Evolutionary conservation across 2,113 vertebrate species (phyloP).

Genomic region (Cebus imitator): DNA sequence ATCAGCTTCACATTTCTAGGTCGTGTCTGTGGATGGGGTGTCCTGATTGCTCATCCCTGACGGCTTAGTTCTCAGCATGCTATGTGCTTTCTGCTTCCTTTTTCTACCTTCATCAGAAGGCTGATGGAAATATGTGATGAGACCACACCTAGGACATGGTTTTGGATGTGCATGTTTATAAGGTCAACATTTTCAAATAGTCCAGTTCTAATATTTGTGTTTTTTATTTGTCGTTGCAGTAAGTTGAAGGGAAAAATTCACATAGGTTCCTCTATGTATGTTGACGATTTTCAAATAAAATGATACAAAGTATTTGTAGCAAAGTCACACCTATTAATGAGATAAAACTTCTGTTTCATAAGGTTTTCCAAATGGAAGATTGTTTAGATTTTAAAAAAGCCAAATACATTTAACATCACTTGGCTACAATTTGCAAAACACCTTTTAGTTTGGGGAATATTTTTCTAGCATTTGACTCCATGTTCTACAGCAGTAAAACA

Average conservation of each 20-base stretch:
- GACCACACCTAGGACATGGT: not conserved
- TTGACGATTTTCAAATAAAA: not conserved
- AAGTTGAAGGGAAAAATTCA: not conserved
- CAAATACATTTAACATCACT: not conserved
- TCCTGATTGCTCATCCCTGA: not conserved
- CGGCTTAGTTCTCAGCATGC: not conserved
- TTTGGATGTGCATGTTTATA: not conserved
- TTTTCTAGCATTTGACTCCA: not conserved
- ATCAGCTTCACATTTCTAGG: too few relatives aligned
- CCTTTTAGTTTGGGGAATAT: not conserved
- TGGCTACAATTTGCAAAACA: not conserved
- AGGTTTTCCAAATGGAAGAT: not conserved
- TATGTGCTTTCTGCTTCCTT: rapidly evolving
- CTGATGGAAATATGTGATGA: rapidly evolving
- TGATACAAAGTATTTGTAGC: not conserved
- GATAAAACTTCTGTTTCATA: not conserved
- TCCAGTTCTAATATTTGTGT: not conserved
- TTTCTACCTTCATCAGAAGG: not conserved
- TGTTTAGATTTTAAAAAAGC: not conserved
- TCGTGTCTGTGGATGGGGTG: not conserved
- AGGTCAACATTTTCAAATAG: not conserved
- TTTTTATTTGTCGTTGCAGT: not conserved
- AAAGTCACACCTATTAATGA: not conserved
- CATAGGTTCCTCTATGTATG: not conserved
- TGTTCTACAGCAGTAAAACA: not conserved